A percentile compares a stretch with the other conserved stretches of the same genome.
phyloP scores from a whole-genome alignment of 2,797 vertebrate species.

The Oreonectes daqikongensis region DNA sequence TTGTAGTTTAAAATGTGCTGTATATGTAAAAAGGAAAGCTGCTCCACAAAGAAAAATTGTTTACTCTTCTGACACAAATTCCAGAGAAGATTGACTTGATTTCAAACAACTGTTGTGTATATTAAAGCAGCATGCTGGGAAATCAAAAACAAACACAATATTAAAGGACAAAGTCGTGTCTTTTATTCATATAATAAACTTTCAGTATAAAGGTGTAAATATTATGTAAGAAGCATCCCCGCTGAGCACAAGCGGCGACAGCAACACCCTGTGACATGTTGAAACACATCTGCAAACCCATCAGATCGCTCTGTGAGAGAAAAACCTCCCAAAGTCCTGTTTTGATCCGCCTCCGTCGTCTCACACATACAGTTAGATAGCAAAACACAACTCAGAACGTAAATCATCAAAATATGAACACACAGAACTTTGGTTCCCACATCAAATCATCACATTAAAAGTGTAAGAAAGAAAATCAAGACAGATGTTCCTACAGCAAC shows the following conservation, averaged over 20 bases:
- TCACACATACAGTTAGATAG: background rate
- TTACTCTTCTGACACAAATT: background rate
- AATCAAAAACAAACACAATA: constrained; percentile 3
- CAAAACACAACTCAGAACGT: constrained; percentile 9
- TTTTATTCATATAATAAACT: constrained; percentile 30
- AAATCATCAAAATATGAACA: constrained; percentile 40
- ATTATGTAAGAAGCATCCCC: background rate
- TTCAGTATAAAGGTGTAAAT: constrained; percentile 17
- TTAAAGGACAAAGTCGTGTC: constrained; percentile 3
- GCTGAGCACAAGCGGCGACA: background rate
- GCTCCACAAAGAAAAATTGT: background rate
- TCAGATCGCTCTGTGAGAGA: background rate
- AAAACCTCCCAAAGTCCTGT: background rate
- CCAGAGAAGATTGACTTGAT: background rate
- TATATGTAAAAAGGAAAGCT: background rate
- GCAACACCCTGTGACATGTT: constrained; percentile 36
- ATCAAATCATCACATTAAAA: background rate
- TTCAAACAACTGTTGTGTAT: background rate
- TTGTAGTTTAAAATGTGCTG: background rate
- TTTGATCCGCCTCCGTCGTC: background rate
- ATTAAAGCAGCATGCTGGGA: background rate
- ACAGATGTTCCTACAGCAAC: background rate
- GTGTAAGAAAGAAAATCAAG: background rate
- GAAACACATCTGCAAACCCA: constrained; percentile 32
- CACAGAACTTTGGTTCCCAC: background rate